A percentile compares a stretch with the other conserved stretches of the same genome.
These are phyloP conservation scores for Drosophila lacertosa DNA, from an alignment of 1,140 invertebrate species.

Conservation along the genomic window DNA sequence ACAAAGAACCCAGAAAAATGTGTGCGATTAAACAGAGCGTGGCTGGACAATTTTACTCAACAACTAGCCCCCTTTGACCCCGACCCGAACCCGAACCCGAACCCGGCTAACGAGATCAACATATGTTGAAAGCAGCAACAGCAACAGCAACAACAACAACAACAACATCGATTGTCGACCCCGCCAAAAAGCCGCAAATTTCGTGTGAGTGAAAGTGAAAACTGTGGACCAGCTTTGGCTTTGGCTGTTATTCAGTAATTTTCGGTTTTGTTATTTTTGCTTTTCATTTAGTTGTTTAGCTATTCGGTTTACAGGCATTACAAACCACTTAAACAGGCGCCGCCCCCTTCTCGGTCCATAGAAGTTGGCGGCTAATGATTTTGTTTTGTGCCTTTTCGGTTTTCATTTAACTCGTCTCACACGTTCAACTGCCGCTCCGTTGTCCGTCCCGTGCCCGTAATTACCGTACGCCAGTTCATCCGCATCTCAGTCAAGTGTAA, in stretches of 20 bases:
- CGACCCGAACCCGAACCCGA: no score
- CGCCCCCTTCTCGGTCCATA: slow-evolving; percentile 11
- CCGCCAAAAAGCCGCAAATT: slow-evolving; percentile 18
- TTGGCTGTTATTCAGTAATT: slow-evolving; percentile 55
- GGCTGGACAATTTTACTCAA: background rate
- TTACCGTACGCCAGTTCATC: slow-evolving; percentile 28
- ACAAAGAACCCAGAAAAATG: background rate
- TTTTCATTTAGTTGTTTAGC: slow-evolving; percentile 23
- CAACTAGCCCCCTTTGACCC: background rate
- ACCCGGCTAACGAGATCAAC: background rate
- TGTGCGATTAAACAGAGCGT: slow-evolving; percentile 14
- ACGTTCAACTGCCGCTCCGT: slow-evolving; percentile 8
- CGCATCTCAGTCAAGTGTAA: slow-evolving; percentile 39
- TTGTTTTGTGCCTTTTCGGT: slow-evolving; percentile 51
- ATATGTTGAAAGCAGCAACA: background rate
- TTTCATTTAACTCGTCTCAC: slow-evolving; percentile 65
- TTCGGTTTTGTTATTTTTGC: slow-evolving; percentile 42
- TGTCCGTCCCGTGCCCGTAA: slow-evolving; percentile 6
- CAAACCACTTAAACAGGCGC: slow-evolving; percentile 21
- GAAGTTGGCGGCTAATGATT: slow-evolving; percentile 49
- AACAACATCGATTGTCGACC: slow-evolving; percentile 9
- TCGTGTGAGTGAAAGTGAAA: slow-evolving; percentile 75
- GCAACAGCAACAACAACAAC: background rate
- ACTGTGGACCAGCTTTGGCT: slow-evolving; percentile 29
- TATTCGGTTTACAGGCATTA: slow-evolving; percentile 30